Evolutionary conservation across 2,888 invertebrate genomes (phyloP), one percentile per base, ranked within the genome.

Genomic region (Himalopsyche japonica): DNA sequence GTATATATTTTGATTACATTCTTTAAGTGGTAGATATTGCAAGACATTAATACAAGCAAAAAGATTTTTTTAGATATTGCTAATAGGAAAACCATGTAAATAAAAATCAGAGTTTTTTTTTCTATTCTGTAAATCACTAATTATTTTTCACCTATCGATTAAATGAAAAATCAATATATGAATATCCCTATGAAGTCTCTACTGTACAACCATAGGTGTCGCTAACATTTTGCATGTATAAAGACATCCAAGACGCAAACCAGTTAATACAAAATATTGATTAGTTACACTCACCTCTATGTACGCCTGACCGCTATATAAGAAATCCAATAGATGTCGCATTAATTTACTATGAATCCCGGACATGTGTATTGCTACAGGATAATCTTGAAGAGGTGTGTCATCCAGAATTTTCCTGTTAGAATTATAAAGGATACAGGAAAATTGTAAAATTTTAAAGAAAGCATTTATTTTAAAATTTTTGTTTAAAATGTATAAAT

Each of bases 241-340:
- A 48, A 37, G 48, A 82, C 30, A 79, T 77, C 47, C 8, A 77
- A 82, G 82, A 84, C 48, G 88, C 91, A 90, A 89, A 70, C 70
- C 70, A 70, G 3, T 27, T 24, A 0, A 10, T 3, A 2, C 27
- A 30, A 30, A 30, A 30, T 27, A 10, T 15, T 43, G 2, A 70
- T 24, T 57, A 6, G 6, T 30, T 15, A 43, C 43, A 15, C 70
- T 70, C 27, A 96, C 96, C 93, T 95, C 95, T 88, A 96, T 95
- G 88, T 95, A 95, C 87, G 96, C 96, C 91, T 97, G 96, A 85
- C 97, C 97, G 88, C 96, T 96, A 90, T 97, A 97, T 83, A 97
- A 91, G 90, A 97, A 97, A 89, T 97, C 95, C 89, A 97, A 93
- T 88, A 97, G 93, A 90, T 96, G 96, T 90, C 95, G 94, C 92